Conservation (phyloP, 1,140 invertebrate genomes). For the Bombus terrestris region DNA sequence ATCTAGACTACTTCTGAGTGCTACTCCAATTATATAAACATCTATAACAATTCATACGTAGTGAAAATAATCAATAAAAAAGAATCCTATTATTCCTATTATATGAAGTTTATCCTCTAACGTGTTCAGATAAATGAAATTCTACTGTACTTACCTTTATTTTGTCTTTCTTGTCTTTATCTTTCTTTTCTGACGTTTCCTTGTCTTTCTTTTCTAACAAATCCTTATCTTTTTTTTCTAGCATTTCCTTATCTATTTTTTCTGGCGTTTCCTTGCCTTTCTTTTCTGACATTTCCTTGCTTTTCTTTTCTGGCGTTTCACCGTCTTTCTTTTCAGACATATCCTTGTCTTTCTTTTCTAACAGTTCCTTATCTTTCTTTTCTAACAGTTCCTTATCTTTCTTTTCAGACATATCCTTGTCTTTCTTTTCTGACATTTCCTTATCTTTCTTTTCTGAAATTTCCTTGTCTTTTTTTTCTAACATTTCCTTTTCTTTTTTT, state of each 20-base stretch:
- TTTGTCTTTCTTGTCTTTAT: constrained; percentile 86
- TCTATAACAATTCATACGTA: neutral
- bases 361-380: constrained; percentile 73
- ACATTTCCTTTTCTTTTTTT: constrained; percentile 82
- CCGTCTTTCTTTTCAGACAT: neutral
- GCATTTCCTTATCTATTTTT: constrained; percentile 81
- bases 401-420: constrained; percentile 48
- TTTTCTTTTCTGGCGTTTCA: constrained; percentile 81
- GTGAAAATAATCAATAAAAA: neutral
- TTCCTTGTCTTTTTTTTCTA: constrained; percentile 76
- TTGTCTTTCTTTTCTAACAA: constrained; percentile 81
- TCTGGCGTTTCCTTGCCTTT: constrained; percentile 68
- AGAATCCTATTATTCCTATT: neutral
- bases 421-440: constrained; percentile 58
- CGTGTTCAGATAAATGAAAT: neutral
- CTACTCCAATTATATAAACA: neutral
- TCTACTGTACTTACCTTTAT: constrained; percentile 76
- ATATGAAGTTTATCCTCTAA: neutral
- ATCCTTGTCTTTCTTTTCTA: constrained; percentile 80
- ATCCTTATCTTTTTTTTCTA: constrained; percentile 81
- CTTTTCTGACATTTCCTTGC: constrained; percentile 72
- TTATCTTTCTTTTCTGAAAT: constrained; percentile 81
- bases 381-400: constrained; percentile 73
- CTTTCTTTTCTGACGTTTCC: constrained; percentile 74
- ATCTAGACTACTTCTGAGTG: neutral